Evolutionary conservation across 2,797 vertebrate species (phyloP), one percentile per base, ranked within the genome.

Genomic region (Poeciliopsis turneri): DNA sequence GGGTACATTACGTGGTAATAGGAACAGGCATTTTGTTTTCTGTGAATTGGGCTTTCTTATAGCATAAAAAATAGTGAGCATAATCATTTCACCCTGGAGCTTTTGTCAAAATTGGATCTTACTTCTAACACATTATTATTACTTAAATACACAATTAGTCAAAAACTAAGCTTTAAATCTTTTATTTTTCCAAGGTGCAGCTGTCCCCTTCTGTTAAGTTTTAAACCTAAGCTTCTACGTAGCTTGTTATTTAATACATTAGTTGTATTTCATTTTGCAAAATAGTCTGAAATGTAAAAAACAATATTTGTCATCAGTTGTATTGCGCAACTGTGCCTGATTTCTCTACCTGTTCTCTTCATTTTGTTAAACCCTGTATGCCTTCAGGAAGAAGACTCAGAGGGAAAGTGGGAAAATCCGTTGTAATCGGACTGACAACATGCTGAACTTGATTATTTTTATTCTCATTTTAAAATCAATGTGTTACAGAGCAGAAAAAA

Each of bases 311-410:
- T 16, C 28, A 3, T 84, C 71, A 57, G 41, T 72, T 0, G 72
- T 76, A 30, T 78, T 66, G 76, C 51, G 82, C 57, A 64, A 75
- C 79, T 77, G 85, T 89, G 86, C 87, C 88, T 91, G 76, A 55
- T 71, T 78, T 76, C 74, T 77, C 61, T 55, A 82, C 81, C 82
- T 78, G 79, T 78, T 64, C 77, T 90, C 55, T 86, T 90, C 82
- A 79, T 33, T 78, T 25, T 82, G 77, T 25, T 74, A 46, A 61
- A 13, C 80, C 47, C 74, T 76, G 11, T 78, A 70, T 72, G 80
- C 82, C 74, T 86, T 73, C 36, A 23, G 78, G 2, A 10, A 4
- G 75, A 61, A 75, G 76, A 72, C 49, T 30, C 46, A 66, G 45
- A 41, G 36, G 1, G 36, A 75, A 76, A 53, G 47, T 30, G 71